phyloP scores from a whole-genome alignment of 2,888 invertebrate genomes.

The Phyllotreta striolata region DNA sequence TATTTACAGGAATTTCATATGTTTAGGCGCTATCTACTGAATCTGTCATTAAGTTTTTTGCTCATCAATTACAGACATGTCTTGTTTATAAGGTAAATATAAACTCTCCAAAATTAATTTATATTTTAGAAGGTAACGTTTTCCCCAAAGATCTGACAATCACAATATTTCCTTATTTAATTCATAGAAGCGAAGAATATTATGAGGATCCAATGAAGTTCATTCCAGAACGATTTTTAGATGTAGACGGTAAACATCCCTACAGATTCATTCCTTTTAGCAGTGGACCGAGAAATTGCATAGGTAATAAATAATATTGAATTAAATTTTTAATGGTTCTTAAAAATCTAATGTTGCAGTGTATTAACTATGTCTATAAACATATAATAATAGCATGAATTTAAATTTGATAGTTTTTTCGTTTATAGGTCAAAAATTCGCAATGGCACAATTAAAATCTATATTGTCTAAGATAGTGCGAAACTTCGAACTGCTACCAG shows the following conservation, averaged over 20 bases:
- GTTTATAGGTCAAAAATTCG: constrained; percentile 60
- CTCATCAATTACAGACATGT: too few species aligned
- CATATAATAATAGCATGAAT: not conserved
- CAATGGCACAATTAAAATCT: constrained; percentile 65
- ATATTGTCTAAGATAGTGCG: constrained; percentile 64
- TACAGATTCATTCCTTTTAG: constrained; percentile 70
- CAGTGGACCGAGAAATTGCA: constrained; percentile 70
- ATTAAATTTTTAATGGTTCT: too few species aligned
- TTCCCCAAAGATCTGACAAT: constrained; percentile 59
- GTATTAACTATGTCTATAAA: not conserved
- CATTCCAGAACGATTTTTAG: constrained; percentile 66
- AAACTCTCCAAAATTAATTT: not conserved
- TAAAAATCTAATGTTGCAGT: not conserved
- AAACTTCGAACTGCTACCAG: constrained; percentile 56
- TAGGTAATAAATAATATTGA: constrained; percentile 29
- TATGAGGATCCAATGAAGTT: constrained; percentile 65
- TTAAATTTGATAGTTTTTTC: not conserved
- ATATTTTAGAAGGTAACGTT: constrained; percentile 44
- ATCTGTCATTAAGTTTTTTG: too few species aligned
- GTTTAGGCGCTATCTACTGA: too few species aligned
- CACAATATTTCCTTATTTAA: constrained; percentile 59
- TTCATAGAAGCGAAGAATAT: constrained; percentile 63
- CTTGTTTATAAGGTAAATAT: too few species aligned
- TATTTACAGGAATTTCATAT: too few species aligned
- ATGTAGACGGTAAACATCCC: constrained; percentile 58